Conservation (phyloP, 2,113 vertebrate genomes). For the Chauna torquata region DNA sequence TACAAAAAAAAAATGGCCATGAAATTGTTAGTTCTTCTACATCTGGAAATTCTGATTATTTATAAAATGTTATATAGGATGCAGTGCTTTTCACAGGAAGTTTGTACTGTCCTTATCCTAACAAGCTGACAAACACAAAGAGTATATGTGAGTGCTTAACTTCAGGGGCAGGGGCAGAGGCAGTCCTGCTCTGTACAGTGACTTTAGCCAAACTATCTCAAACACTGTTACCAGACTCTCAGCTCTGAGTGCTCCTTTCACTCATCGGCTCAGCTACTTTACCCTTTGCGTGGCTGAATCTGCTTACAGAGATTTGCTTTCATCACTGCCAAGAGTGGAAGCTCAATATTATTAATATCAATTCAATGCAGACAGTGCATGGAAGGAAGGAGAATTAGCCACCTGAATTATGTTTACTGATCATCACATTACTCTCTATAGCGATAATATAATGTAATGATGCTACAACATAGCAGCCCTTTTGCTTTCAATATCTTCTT, state of each 20-base stretch:
- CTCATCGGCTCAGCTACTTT: background rate
- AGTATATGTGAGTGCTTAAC: background rate
- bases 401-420: background rate
- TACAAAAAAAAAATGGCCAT: background rate
- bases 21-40: background rate
- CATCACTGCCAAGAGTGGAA: background rate
- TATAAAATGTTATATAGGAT: background rate
- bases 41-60: background rate
- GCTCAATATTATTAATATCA: background rate
- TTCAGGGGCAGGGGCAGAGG: background rate
- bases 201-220: background rate
- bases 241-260: background rate
- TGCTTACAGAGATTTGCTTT: background rate
- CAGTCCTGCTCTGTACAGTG: background rate
- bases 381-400: background rate
- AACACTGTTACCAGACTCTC: background rate
- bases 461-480: background rate
- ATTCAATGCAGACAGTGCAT: background rate
- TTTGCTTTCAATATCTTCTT: background rate
- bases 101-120: background rate
- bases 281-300: background rate
- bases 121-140: background rate
- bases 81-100: background rate
- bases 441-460: background rate
- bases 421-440: background rate